Evolutionary conservation across 2,888 invertebrate species (phyloP), one percentile per base, ranked within the genome.

Genomic region (Tribolium freemani): DNA sequence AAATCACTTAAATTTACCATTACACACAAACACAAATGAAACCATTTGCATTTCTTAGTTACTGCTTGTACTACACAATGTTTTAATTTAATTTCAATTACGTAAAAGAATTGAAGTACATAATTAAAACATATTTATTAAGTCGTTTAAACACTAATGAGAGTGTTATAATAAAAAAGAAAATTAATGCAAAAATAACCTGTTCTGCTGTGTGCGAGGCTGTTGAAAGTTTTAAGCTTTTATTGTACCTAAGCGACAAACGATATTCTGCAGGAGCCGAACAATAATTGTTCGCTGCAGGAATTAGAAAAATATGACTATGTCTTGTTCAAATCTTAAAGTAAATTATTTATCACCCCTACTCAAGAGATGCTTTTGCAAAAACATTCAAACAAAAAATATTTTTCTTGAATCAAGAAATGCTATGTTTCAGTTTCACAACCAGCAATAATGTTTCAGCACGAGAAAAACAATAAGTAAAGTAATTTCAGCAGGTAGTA

Each of bases 171-270:
- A 63, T 63, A 69, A 56, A 56, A 69, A 69, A 61, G 54, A 61
- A 69, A 69, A 61, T 69, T 69, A 61, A 69, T 69, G 69, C 69
- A 69, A 69, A 69, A 69, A 44, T 61, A 69, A 69, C 69, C 69
- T 13, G 69, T 69, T 69, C 11, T 10, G 57, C 13, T 11, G 38
- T n/a, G 6, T 21, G 57, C 10, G 9, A 53, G 20, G 10, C 16
- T 45, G 66, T 26, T 54, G 46, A 66, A 46, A 67, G 48, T 57
- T 63, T 44, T 51, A 10, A 54, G n/a, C 48, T 46, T 51, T 63
- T 69, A 53, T 51, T 61, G 61, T 53, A n/a, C n/a, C n/a, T n/a
- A 69, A 48, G 26, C 38, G 9, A 38, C 38, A 38, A n/a, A 38
- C 26, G 38, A n/a, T 38, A 38, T 38, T 38, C n/a, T n/a, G 38